phyloP scores from a whole-genome alignment of 2,113 vertebrate genomes.

The Ranitomeya imitator region DNA sequence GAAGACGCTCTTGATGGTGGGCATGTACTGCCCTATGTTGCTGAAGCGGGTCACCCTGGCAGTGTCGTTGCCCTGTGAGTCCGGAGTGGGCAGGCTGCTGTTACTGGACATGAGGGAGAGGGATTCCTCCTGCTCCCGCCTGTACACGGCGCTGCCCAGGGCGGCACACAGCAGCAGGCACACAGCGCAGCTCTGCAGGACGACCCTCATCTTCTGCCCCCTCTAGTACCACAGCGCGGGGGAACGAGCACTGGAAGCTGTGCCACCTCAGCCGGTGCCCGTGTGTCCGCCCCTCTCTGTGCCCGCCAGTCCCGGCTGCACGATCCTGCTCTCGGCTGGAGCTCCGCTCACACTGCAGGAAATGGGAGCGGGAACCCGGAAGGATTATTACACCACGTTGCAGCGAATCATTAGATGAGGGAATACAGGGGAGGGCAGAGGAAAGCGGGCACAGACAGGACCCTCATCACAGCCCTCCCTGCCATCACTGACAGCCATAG shows the following conservation, averaged over 20 bases:
- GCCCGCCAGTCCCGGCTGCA: too few relatives aligned
- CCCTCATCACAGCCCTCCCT: neutral
- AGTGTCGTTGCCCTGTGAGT: conserved; percentile 55
- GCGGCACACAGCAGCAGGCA: conserved; percentile 55
- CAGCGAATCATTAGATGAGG: conserved; percentile 52
- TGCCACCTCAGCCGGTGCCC: neutral
- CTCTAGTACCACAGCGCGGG: neutral
- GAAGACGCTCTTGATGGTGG: conserved; percentile 84
- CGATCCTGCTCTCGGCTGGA: neutral
- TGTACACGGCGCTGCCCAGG: conserved; percentile 63
- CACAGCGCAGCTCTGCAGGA: conserved; percentile 17
- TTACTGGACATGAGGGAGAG: neutral
- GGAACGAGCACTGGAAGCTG: neutral
- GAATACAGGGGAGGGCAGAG: conserved; percentile 7
- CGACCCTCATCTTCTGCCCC: neutral
- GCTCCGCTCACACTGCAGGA: conserved; percentile 13
- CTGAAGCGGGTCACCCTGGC: conserved; percentile 69
- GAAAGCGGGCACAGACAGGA: neutral
- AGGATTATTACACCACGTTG: conserved; percentile 52
- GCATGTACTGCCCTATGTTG: conserved; percentile 79
- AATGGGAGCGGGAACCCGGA: conserved; percentile 41
- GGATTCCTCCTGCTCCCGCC: conserved; percentile 61
- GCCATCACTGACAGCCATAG: neutral
- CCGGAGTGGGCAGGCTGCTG: neutral
- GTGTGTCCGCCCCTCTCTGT: neutral